Evolutionary conservation across 2,888 invertebrate species (phyloP), one percentile per base, ranked within the genome.

Genomic region (Sturmia bella): DNA sequence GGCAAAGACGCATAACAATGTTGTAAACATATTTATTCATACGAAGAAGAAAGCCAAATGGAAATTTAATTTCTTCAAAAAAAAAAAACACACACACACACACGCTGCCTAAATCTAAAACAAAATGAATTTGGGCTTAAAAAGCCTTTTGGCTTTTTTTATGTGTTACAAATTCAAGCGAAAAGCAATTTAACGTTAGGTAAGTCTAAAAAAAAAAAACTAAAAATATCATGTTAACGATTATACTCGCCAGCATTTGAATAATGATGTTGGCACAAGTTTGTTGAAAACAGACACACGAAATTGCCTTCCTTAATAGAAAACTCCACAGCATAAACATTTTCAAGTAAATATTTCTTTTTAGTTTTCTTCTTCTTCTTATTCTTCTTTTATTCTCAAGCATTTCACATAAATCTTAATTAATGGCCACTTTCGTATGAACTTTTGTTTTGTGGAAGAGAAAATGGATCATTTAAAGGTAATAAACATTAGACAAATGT

Each of bases 1-100:
- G 78, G 63, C 69, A 78, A 77, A 80, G 78, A 83, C 78, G 78
- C 83, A 83, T 83, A 83, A 83, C 78, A 76, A 76, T 75, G 41
- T 57, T n/a, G 57, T 50, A 50, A 66, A 63, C 37, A 45, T 45
- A 24, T 45, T 11, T 52, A 74, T 74, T 74, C 17, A 57, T 32
- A 54, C 56, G 48, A 4, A 37, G 21, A 69, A 69, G 56, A 73
- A 57, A 74, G 70, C 56, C 74, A 83, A 78, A 81, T 77, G 73
- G 64, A 81, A 81, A 78, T 70, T 82, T 66, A 64, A 69, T 74
- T 77, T 82, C 41, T 57, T 12, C 37, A 82, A 73, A 24, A 68
- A 59, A 66, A 37, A 21, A 21, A 21, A 48, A 54, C 5, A 27
- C 57, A 72, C n/a, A n/a, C n/a, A n/a, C n/a, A n/a, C n/a, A n/a